Conservation (phyloP, 2,113 vertebrate genomes). For the Spilogale gracilis region DNA sequence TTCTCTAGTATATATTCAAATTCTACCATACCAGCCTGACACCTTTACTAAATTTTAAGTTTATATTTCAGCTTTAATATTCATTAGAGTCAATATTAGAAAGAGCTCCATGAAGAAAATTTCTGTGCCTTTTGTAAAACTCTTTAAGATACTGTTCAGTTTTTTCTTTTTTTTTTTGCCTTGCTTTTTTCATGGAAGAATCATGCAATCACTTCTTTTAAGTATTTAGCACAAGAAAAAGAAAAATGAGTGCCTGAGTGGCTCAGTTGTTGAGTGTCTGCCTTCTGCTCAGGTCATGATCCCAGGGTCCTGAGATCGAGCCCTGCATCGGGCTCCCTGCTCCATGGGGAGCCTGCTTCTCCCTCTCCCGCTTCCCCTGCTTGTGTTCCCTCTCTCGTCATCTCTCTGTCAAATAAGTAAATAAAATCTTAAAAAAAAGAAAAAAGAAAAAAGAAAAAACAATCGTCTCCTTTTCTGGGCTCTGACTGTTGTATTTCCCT, state of each 20-base stretch:
- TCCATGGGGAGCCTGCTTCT: too few species aligned
- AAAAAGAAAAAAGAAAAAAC: background rate
- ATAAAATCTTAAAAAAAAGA: background rate
- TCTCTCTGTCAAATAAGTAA: too few species aligned
- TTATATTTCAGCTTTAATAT: background rate
- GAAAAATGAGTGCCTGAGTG: background rate
- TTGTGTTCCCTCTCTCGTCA: too few species aligned
- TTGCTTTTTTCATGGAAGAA: background rate
- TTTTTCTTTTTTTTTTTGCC: background rate
- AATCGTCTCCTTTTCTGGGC: background rate
- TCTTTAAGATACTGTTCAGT: background rate
- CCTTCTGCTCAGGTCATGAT: too few species aligned
- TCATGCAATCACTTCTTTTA: background rate
- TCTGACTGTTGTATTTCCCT: background rate
- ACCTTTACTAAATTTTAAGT: background rate
- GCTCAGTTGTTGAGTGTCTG: too few species aligned
- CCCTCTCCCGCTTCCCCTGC: too few species aligned
- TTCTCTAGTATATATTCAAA: background rate
- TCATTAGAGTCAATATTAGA: background rate
- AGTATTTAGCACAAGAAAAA: constrained; percentile 16
- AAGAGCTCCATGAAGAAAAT: background rate
- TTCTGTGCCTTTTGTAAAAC: background rate
- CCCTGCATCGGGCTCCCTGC: too few species aligned
- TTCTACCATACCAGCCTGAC: background rate
- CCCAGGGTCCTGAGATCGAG: too few species aligned